Conservation (phyloP, 2,888 invertebrate species). For the Acheta domesticus region DNA sequence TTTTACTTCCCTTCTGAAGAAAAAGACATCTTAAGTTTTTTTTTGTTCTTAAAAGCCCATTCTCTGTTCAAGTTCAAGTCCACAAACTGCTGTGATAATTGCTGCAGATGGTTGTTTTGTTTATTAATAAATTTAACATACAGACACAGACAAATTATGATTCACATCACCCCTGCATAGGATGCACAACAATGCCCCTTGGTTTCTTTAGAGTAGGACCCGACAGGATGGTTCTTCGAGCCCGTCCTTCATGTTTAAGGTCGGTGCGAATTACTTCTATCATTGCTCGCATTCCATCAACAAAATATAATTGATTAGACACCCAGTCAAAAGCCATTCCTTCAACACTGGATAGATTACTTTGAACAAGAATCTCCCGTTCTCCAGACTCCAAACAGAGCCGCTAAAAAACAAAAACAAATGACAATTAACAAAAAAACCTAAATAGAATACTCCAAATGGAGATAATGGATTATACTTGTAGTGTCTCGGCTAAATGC, state of each 20-base stretch:
- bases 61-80: too few species aligned
- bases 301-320: slow-evolving; percentile 80
- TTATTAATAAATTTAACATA: too few species aligned
- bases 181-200: slow-evolving; percentile 79
- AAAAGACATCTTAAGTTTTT: too few species aligned
- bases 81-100: too few species aligned
- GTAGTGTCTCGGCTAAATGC: too few species aligned
- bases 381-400: slow-evolving; percentile 69
- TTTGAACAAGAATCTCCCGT: slow-evolving; percentile 69
- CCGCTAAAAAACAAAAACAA: slow-evolving; percentile 46
- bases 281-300: slow-evolving; percentile 72
- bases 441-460: neutral
- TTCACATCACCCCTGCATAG: slow-evolving; percentile 61
- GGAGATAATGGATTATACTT: too few species aligned
- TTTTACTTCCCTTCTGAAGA: too few species aligned
- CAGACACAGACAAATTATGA: too few species aligned
- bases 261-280: slow-evolving; percentile 78
- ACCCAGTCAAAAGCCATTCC: slow-evolving; percentile 90
- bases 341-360: slow-evolving; percentile 74
- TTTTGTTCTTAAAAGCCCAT: too few species aligned
- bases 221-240: slow-evolving; percentile 73
- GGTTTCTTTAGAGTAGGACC: slow-evolving; percentile 66
- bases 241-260: slow-evolving; percentile 60
- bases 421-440: neutral
- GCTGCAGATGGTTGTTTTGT: too few species aligned